These are phyloP conservation scores for Chamaetylas fuelleborni DNA, from an alignment of 2,113 vertebrate species.

Conservation along the genomic window DNA sequence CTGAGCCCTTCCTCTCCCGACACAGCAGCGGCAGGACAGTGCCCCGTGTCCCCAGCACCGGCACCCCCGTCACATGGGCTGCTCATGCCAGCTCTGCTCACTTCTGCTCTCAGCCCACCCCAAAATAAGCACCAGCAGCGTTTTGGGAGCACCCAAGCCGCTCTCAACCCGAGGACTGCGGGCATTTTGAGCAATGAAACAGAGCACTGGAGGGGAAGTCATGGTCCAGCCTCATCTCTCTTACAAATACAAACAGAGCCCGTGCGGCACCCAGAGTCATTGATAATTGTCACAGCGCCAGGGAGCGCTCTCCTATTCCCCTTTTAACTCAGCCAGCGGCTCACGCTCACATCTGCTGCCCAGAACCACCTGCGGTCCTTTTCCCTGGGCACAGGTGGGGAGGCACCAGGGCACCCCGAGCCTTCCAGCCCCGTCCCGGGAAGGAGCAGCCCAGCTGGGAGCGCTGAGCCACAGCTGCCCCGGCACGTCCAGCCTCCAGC, in stretches of 20 bases:
- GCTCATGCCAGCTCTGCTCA: neutral
- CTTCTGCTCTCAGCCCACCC: neutral
- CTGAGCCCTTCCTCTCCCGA: neutral
- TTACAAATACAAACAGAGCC: neutral
- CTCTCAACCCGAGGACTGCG: rapidly evolving
- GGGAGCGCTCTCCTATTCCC: neutral
- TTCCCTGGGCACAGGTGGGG: neutral
- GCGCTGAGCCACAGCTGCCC: neutral
- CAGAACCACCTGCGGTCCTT: neutral
- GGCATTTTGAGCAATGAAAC: neutral
- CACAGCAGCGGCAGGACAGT: rapidly evolving
- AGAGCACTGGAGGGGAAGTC: neutral
- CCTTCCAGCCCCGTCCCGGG: neutral
- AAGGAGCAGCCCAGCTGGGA: neutral
- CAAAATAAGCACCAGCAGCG: neutral
- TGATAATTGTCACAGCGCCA: neutral
- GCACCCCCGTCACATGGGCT: neutral
- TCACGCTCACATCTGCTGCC: neutral
- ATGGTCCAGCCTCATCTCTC: rapidly evolving
- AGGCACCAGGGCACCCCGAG: neutral
- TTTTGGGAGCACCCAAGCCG: neutral
- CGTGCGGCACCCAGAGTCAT: neutral
- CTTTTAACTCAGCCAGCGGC: neutral
- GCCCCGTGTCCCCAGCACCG: neutral
- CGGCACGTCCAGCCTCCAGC: neutral